Percentiles rank a stretch among this genome's conserved stretches.
Conservation (phyloP, 2,888 invertebrate genomes). For the Biston betularia region DNA sequence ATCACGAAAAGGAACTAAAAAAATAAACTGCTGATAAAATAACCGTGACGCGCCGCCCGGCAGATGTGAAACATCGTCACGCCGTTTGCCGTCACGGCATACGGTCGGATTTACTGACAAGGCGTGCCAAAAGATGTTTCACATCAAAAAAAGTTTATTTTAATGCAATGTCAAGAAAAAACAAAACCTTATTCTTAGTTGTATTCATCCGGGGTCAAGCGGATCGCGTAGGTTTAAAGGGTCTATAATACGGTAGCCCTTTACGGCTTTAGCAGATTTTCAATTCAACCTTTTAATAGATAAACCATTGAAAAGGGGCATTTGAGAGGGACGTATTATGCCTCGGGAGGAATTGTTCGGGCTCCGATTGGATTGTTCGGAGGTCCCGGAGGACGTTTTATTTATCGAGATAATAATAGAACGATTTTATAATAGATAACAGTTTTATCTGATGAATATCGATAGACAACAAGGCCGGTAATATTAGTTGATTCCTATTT, state of each 20-base stretch:
- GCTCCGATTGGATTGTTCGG: slow-evolving; percentile 21
- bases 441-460: not conserved
- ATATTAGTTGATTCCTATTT: not conserved
- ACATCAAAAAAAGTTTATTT: no score
- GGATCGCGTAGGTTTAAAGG: slow-evolving; percentile 5
- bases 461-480: not conserved
- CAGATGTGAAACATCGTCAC: no score
- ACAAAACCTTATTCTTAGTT: not conserved
- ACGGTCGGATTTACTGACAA: no score
- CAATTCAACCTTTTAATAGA: slow-evolving; percentile 39
- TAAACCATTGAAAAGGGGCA: slow-evolving; percentile 35
- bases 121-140: no score
- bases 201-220: not conserved
- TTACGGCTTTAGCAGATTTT: slow-evolving; percentile 38
- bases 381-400: slow-evolving; percentile 13
- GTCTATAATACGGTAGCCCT: slow-evolving; percentile 30
- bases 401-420: slow-evolving; percentile 15
- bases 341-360: slow-evolving; percentile 22
- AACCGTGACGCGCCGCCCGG: no score
- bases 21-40: no score
- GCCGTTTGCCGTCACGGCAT: no score
- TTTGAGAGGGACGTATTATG: slow-evolving; percentile 33
- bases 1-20: no score
- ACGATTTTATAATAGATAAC: not conserved
- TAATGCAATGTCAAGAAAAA: not conserved